Conservation (phyloP, 2,797 vertebrate genomes). For the Zenarchopterus dispar region DNA sequence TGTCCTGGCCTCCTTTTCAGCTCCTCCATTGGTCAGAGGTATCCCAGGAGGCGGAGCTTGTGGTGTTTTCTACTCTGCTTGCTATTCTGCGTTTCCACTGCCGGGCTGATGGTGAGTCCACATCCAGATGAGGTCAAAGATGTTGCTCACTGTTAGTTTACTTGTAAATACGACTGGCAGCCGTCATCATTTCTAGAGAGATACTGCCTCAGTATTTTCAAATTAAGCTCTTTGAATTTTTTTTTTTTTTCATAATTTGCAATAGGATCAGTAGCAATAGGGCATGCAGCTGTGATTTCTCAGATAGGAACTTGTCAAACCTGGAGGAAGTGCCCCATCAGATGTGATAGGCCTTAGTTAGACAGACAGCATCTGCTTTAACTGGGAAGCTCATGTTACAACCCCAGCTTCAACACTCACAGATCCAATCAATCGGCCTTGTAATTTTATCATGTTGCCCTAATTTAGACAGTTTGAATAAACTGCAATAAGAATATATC, state of each 20-base stretch:
- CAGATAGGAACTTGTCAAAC: neutral
- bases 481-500: neutral
- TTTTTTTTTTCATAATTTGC: too few relatives aligned
- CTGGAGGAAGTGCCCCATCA: conserved; percentile 15
- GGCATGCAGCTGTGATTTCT: too few relatives aligned
- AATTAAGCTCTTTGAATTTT: too few relatives aligned
- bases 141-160: neutral
- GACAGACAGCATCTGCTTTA: neutral
- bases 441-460: neutral
- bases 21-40: conserved; percentile 92
- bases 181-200: too few relatives aligned
- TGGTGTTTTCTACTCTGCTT: conserved; percentile 93
- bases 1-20: conserved; percentile 63
- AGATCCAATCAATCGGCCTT: neutral
- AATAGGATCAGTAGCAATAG: too few relatives aligned
- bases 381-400: conserved; percentile 2
- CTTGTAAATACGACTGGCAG: neutral
- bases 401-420: conserved; percentile 1
- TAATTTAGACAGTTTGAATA: neutral
- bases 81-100: conserved; percentile 88
- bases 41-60: conserved; percentile 90
- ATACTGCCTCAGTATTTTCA: too few relatives aligned
- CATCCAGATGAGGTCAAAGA: neutral
- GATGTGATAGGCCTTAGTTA: neutral
- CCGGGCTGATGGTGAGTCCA: conserved; percentile 89